Percentiles rank a stretch among this genome's conserved stretches.
Conservation (phyloP, 1,140 invertebrate genomes). For the Brachystomella parvula region DNA sequence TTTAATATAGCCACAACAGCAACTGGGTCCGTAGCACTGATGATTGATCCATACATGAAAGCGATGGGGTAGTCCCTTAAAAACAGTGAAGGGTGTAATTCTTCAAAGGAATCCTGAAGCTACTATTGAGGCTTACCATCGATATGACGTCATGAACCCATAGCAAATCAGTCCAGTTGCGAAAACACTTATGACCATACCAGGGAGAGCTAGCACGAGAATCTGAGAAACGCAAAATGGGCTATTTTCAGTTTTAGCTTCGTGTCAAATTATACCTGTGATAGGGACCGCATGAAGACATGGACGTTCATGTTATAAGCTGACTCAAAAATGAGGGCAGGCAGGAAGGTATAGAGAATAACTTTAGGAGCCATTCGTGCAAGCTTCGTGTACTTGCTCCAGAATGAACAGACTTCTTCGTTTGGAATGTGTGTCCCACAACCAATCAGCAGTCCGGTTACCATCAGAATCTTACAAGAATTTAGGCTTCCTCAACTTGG, state of each 20-base stretch:
- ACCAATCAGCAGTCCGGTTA: constrained; percentile 14
- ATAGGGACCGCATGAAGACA: not conserved
- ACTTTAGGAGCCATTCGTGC: constrained; percentile 43
- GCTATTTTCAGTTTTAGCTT: not conserved
- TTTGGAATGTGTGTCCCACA: not conserved
- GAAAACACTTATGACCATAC: constrained; percentile 27
- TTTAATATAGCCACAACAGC: constrained; percentile 47
- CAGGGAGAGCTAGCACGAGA: constrained; percentile 21
- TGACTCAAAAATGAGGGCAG: constrained; percentile 48
- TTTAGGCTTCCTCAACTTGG: not conserved
- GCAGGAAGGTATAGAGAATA: constrained; percentile 45
- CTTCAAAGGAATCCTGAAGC: constrained; percentile 46
- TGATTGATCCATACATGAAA: constrained; percentile 37
- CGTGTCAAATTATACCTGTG: not conserved
- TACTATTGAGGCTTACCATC: constrained; percentile 41
- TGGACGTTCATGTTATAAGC: constrained; percentile 43
- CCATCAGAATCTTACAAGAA: not conserved
- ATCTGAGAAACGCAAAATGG: constrained; percentile 17
- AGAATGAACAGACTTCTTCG: constrained; percentile 15
- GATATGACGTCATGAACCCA: constrained; percentile 39
- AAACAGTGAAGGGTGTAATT: not conserved
- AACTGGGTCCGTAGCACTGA: constrained; percentile 46
- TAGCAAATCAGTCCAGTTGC: constrained; percentile 41
- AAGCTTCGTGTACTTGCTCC: constrained; percentile 32
- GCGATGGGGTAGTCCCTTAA: not conserved